Evolutionary conservation across 2,113 vertebrate species (phyloP).

Genomic region (Hemibagrus wyckioides): DNA sequence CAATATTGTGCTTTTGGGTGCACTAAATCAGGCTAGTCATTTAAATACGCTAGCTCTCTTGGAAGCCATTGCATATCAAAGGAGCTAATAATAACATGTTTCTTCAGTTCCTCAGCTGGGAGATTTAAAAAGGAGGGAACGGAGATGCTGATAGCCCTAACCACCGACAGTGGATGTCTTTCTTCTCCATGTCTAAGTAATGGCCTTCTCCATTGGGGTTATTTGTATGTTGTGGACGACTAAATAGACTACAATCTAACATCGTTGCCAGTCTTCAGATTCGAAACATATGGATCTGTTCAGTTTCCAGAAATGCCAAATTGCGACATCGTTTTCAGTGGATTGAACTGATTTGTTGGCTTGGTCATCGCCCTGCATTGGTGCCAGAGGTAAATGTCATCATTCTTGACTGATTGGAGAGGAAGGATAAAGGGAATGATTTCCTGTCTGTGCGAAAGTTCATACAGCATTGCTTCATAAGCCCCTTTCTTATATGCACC

Average conservation of each 20-base stretch:
- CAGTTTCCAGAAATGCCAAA: neutral
- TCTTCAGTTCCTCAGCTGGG: constrained; percentile 57
- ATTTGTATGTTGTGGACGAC: neutral
- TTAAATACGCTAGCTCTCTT: constrained; percentile 13
- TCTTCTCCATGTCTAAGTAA: neutral
- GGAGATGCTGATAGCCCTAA: constrained; percentile 66
- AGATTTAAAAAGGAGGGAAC: constrained; percentile 69
- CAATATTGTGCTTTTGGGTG: constrained; percentile 17
- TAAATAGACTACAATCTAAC: neutral
- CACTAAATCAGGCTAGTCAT: constrained; percentile 12
- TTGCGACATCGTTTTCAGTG: neutral
- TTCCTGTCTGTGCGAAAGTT: neutral
- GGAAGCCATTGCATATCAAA: constrained; percentile 48
- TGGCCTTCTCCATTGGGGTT: neutral
- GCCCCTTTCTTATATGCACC: neutral
- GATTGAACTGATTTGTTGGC: neutral
- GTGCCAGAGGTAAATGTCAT: neutral
- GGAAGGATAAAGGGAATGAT: constrained; percentile 29
- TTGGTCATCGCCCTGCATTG: neutral
- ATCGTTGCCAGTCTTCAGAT: neutral
- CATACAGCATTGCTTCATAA: neutral
- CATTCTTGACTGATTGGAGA: neutral
- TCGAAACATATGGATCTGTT: neutral
- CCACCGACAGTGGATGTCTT: constrained; percentile 48
- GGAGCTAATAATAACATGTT: constrained; percentile 69